Evolutionary conservation across 2,888 invertebrate genomes (phyloP).

Genomic region (Caradrina clavipalpis): DNA sequence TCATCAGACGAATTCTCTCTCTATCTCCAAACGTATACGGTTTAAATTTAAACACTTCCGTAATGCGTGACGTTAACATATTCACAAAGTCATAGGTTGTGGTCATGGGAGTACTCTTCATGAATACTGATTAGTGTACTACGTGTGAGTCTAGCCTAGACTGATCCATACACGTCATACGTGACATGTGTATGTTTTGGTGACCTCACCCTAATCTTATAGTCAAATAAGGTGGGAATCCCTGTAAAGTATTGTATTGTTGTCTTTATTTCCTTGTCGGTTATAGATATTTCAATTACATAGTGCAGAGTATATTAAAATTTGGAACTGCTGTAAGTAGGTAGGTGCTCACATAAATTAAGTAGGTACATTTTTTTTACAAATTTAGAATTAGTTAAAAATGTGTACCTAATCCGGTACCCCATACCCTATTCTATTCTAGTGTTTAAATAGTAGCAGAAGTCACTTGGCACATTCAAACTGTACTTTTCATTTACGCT

Average conservation of each 20-base stretch:
- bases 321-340: no score
- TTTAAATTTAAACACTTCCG: constrained; percentile 23
- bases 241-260: constrained; percentile 20
- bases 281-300: no score
- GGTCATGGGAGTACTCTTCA: constrained; percentile 17
- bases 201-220: constrained; percentile 39
- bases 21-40: neutral
- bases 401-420: no score
- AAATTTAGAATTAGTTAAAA: no score
- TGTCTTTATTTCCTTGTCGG: constrained; percentile 32
- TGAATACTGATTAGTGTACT: constrained; percentile 39
- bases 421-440: no score
- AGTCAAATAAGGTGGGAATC: constrained; percentile 14
- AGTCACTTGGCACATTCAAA: no score
- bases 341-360: no score
- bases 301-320: no score
- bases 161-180: constrained; percentile 16
- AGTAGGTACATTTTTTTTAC: no score
- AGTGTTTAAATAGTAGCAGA: no score
- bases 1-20: constrained; percentile 1
- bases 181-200: constrained; percentile 9
- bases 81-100: constrained; percentile 40
- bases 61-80: neutral
- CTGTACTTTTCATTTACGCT: no score
- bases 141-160: constrained; percentile 3